Percentiles rank a stretch among this genome's conserved stretches.
Evolutionary conservation across 2,797 vertebrate genomes (phyloP).

Genomic region (Onychomys torridus): DNA sequence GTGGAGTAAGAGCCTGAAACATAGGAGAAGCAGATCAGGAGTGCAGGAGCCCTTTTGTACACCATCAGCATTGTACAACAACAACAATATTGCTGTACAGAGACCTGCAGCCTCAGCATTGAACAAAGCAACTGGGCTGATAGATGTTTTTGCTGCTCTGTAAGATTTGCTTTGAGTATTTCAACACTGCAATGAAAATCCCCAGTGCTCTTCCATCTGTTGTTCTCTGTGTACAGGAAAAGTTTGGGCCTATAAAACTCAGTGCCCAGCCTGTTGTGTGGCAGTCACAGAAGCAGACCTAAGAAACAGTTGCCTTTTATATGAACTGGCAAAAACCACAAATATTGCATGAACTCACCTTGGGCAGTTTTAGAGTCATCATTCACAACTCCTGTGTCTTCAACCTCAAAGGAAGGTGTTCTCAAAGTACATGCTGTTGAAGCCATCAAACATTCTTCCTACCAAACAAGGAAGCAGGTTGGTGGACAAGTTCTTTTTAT

Average conservation of each 20-base stretch:
- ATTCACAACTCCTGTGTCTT: slow-evolving; percentile 83
- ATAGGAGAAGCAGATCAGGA: slow-evolving; percentile 68
- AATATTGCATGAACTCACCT: slow-evolving; percentile 88
- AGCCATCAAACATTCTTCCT: slow-evolving; percentile 71
- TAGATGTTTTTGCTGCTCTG: slow-evolving; percentile 92
- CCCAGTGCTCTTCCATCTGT: slow-evolving; percentile 96
- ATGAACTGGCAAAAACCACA: slow-evolving; percentile 93
- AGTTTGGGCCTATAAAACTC: slow-evolving; percentile 94
- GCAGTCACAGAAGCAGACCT: slow-evolving; percentile 93
- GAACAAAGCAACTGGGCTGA: slow-evolving; percentile 21
- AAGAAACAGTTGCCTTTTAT: slow-evolving; percentile 93
- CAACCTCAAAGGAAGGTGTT: slow-evolving; percentile 61
- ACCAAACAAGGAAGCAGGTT: slow-evolving; percentile 75
- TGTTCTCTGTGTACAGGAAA: slow-evolving; percentile 97
- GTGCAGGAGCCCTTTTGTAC: not conserved
- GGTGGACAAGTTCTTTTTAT: slow-evolving; percentile 89
- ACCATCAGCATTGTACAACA: no score
- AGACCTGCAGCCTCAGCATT: not conserved
- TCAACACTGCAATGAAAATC: slow-evolving; percentile 94
- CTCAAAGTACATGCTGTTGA: slow-evolving; percentile 81
- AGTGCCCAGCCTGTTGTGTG: slow-evolving; percentile 94
- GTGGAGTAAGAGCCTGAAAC: not conserved
- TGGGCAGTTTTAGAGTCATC: slow-evolving; percentile 89
- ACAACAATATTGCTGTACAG: not conserved
- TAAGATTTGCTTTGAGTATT: slow-evolving; percentile 94